Percentiles rank a stretch among this genome's conserved stretches.
Evolutionary conservation across 1,140 invertebrate genomes (phyloP).

Genomic region (Limonius californicus): DNA sequence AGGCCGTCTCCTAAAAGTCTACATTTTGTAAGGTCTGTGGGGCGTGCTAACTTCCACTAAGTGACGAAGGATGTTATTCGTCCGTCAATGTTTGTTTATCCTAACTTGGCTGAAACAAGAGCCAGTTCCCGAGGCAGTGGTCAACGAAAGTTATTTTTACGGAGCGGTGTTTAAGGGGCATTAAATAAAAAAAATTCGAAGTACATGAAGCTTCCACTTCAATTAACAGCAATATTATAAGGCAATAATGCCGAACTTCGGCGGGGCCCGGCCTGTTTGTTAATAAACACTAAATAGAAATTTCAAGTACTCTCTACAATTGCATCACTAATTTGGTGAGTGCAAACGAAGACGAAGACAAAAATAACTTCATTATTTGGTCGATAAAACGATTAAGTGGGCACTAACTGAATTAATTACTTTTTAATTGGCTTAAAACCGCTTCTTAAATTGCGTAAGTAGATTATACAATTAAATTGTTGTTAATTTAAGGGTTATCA

Average conservation of each 20-base stretch:
- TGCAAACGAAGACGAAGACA: too few relatives aligned
- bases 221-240: too few relatives aligned
- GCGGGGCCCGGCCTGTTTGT: too few relatives aligned
- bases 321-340: too few relatives aligned
- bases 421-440: conserved; percentile 6
- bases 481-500: too few relatives aligned
- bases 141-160: conserved; percentile 6
- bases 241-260: too few relatives aligned
- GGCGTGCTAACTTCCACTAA: not conserved
- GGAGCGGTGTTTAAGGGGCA: not conserved
- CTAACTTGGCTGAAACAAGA: conserved; percentile 4
- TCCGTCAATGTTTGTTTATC: conserved; percentile 10
- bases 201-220: too few relatives aligned
- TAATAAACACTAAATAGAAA: too few relatives aligned
- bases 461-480: not conserved
- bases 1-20: too few relatives aligned
- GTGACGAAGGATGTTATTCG: conserved; percentile 8
- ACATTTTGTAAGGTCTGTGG: not conserved
- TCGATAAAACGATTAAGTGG: not conserved
- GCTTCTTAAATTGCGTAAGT: not conserved
- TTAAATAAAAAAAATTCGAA: too few relatives aligned
- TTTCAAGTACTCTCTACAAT: too few relatives aligned
- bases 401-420: not conserved
- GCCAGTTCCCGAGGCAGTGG: not conserved
- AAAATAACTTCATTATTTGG: too few relatives aligned